phyloP scores from a whole-genome alignment of 53 echinoderm and acorn worm genomes.

The Paracentrotus lividus region DNA sequence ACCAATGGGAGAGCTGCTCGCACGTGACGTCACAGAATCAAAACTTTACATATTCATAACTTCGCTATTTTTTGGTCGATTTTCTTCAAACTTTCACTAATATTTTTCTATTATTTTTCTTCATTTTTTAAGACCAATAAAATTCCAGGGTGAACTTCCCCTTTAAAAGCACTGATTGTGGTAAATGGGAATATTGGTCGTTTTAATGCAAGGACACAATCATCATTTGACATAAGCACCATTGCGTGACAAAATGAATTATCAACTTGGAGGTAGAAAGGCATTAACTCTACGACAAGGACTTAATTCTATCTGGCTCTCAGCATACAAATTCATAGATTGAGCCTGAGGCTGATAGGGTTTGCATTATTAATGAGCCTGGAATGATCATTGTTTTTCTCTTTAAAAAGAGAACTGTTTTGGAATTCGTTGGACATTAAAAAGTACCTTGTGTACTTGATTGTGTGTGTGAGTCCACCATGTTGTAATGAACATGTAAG shows the following conservation, averaged over 20 bases:
- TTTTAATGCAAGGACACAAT: neutral
- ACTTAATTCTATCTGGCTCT: neutral
- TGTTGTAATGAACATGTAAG: neutral
- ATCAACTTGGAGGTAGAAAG: neutral
- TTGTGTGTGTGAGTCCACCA: neutral
- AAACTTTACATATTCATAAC: no score
- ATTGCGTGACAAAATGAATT: neutral
- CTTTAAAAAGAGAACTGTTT: neutral
- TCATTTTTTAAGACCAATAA: no score
- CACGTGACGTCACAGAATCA: no score
- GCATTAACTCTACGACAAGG: neutral
- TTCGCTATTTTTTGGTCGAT: no score
- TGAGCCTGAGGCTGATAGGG: neutral
- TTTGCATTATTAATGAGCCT: constrained; percentile 8
- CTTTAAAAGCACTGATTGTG: neutral
- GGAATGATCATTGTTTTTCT: neutral
- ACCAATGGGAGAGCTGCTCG: no score
- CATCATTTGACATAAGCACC: neutral
- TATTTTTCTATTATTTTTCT: no score
- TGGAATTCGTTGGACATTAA: neutral
- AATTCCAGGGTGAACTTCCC: no score
- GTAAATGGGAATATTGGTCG: neutral
- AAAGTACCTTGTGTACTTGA: neutral
- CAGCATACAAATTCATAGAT: neutral
- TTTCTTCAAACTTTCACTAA: no score